Conservation (phyloP, 2,113 vertebrate species). For the Erythrolamprus reginae region DNA sequence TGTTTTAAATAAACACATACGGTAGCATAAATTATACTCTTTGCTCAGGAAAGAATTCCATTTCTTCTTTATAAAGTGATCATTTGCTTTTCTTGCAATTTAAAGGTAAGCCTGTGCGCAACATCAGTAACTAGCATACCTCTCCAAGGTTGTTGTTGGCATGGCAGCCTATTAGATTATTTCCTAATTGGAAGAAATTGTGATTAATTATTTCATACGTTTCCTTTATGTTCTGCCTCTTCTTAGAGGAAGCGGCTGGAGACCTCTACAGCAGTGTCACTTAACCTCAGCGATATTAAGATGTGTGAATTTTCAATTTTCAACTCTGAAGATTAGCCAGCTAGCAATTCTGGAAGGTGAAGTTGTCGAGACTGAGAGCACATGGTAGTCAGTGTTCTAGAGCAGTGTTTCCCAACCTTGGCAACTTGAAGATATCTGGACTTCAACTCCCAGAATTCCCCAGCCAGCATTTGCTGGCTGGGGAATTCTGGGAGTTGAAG, state of each 20-base stretch:
- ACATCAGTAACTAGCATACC: conserved; percentile 48
- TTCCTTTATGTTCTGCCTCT: not conserved
- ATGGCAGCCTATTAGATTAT: conserved; percentile 45
- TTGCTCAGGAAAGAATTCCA: not conserved
- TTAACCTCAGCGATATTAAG: not conserved
- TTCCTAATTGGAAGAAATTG: conserved; percentile 24
- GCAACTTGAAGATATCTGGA: no score
- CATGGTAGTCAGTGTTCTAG: not conserved
- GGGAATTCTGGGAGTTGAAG: no score
- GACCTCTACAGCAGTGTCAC: not conserved
- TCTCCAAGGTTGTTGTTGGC: conserved; percentile 53
- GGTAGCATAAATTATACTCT: not conserved
- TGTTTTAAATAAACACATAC: not conserved
- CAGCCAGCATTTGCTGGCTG: no score
- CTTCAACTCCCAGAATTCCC: no score
- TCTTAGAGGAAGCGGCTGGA: not conserved
- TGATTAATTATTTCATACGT: not conserved
- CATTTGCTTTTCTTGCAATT: conserved; percentile 54
- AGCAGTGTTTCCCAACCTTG: no score
- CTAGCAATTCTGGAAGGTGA: not conserved
- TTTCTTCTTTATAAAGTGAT: not conserved
- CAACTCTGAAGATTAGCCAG: not conserved
- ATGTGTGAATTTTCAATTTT: not conserved
- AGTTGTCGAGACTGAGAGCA: not conserved
- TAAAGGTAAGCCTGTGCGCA: conserved; percentile 43